These are phyloP conservation scores for Caenorhabditis inopinata DNA, from an alignment of 1,140 invertebrate species.

Conservation along the genomic window DNA sequence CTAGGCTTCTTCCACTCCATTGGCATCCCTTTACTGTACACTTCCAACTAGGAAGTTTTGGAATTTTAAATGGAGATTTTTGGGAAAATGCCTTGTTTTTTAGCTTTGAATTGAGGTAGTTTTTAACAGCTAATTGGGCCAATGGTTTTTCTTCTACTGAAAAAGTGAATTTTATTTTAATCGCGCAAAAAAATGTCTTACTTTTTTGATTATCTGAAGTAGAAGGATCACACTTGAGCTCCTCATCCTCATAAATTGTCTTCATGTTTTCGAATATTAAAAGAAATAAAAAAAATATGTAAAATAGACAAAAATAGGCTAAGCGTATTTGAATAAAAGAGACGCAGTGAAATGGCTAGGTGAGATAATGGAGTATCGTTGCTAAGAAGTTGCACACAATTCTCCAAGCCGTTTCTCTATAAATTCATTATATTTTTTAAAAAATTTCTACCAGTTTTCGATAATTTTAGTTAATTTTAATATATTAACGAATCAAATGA, in stretches of 20 bases:
- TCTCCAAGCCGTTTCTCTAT: too few relatives aligned
- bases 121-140: too few relatives aligned
- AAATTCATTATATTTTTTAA: too few relatives aligned
- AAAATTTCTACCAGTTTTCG: too few relatives aligned
- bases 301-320: neutral
- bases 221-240: too few relatives aligned
- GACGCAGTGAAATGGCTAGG: neutral
- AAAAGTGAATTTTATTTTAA: too few relatives aligned
- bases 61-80: neutral
- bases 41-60: neutral
- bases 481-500: too few relatives aligned
- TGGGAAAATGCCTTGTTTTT: neutral
- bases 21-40: neutral
- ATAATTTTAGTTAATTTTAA: too few relatives aligned
- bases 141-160: too few relatives aligned
- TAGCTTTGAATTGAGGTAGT: neutral
- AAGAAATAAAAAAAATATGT: neutral
- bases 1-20: neutral
- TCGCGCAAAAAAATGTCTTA: too few relatives aligned
- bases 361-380: neutral
- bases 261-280: neutral
- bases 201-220: too few relatives aligned
- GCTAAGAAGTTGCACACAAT: too few relatives aligned
- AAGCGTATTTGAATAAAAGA: neutral
- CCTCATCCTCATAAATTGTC: constrained; percentile 15